Base-by-base conservation (phyloP, 2,888 invertebrate species). In the Villa cingulata region DNA sequence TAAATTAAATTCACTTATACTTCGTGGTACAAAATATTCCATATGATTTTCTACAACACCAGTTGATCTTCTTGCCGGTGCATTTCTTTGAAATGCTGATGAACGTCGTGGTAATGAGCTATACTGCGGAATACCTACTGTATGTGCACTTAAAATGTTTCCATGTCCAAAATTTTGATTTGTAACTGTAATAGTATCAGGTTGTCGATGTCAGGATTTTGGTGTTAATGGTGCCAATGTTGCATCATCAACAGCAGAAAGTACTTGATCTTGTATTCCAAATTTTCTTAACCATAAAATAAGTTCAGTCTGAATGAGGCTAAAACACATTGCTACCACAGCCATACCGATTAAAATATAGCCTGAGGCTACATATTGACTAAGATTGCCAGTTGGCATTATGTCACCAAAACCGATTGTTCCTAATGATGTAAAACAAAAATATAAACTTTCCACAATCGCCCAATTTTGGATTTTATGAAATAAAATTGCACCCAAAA, bases 391-490 rank as follows among this genome's bases (percentile, higher is more conserved):
- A 32, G 67, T 68, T 1, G 88, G 88, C 47, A 81, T 74, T 54
- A 87, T 67, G 59, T 86, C 83, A 1, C 88, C 88, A 60, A 88
- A 87, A 2, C 88, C 87, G 55, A 88, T 87, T 14, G 87, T 88
- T 20, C 86, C 85, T 52, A 81, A 71, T 51, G 80, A 83, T 17
- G 84, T 82, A 66, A 86, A 85, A 58, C 85, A 84, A 63, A 86
- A 86, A 64, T 83, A 85, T 51, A 82, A 75, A 32, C 92, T 91
- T 61, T 94, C 94, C 45, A 94, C 73, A 37, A 88, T 77, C 51
- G 81, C 83, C 97, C 96, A 97, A 56, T 81, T 80, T 66, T 96
- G 96, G 63, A 94, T 83, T 46, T 84, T 76, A 51, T 86, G 83
- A 68, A 97, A 97, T 54, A 96, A 75, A 50, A 88, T 73, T 1